Base-by-base conservation (phyloP, 2,797 vertebrate species). In the Diplodus sargus region DNA sequence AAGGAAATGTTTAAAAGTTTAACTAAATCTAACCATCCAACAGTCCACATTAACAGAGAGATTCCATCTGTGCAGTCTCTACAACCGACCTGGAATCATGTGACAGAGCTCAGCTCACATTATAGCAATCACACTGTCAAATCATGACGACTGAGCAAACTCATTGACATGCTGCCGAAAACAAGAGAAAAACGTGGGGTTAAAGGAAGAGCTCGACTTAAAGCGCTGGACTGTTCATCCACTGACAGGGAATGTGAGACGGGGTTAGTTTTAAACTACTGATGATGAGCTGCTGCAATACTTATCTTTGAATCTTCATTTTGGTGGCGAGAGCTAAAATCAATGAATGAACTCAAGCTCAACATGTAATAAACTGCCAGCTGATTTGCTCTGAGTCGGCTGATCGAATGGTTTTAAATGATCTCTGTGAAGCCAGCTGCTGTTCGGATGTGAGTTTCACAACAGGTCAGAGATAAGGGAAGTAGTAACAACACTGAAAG, bases 1-100 rank as follows among this genome's bases (percentile, higher is more conserved):
- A 5, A 9, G 45, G 2, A 52, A 70, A 47, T 25, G 8, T 74
- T 62, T 53, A 17, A 30, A 76, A 17, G 18, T 39, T 76, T 45
- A 70, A 23, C 12, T 68, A 51, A 60, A 23, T n/a, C 34, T 34
- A 6, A 34, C 12, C 17, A 10, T 54, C 10, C 67, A 47, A 70
- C 14, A 42, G n/a, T 70, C 48, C 51, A 65, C 47, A 25, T 43
- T n/a, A 51, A 45, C 42, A 18, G 0, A 53, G n/a, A 49, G 58
- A 65, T 8, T 47, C 5, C 10, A 54, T 15, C 56, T 62, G 5
- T 0, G 2, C 28, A 45, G 47, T 42, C 53, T 59, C 45, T 59
- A 43, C 43, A 57, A 49, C 22, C 13, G 7, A 4, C 48, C 14
- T 68, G 63, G 7, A 6, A 58, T 63, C 51, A 54, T 16, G 52